These are phyloP conservation scores for Clinocottus analis DNA, from an alignment of 2,113 vertebrate genomes.

Conservation along the genomic window DNA sequence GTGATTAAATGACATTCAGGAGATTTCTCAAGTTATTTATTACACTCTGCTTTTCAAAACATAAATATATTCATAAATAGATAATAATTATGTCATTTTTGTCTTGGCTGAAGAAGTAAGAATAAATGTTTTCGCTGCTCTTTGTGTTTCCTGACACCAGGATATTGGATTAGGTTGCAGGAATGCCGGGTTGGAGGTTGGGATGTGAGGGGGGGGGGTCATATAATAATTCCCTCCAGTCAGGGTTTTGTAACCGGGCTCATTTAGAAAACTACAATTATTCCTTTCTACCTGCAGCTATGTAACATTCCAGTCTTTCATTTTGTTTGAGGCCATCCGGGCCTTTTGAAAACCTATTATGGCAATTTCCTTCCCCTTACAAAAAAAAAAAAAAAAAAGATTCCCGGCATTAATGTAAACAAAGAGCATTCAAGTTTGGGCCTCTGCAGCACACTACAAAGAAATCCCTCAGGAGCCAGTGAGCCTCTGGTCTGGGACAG, in stretches of 20 bases:
- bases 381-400: slow-evolving; percentile 48
- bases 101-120: neutral
- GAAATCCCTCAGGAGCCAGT: slow-evolving; percentile 76
- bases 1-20: slow-evolving; percentile 19
- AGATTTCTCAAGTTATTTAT: neutral
- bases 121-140: slow-evolving; percentile 64
- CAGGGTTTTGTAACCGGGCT: slow-evolving; percentile 34
- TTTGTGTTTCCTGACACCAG: slow-evolving; percentile 50
- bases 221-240: slow-evolving; percentile 63
- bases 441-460: slow-evolving; percentile 79
- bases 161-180: slow-evolving; percentile 35
- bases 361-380: slow-evolving; percentile 66
- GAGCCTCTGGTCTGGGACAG: slow-evolving; percentile 80
- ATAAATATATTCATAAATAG: slow-evolving; percentile 1
- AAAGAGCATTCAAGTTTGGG: slow-evolving; percentile 81
- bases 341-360: slow-evolving; percentile 79
- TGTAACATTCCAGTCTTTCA: slow-evolving; percentile 56
- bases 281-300: slow-evolving; percentile 71
- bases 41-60: slow-evolving; percentile 4
- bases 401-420: slow-evolving; percentile 84
- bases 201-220: slow-evolving; percentile 44
- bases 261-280: slow-evolving; percentile 41
- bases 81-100: slow-evolving; percentile 9
- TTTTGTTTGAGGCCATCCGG: slow-evolving; percentile 66
- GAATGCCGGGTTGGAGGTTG: slow-evolving; percentile 50